A percentile compares a stretch with the other conserved stretches of the same genome.
These are phyloP conservation scores for Gymnothorax javanicus DNA, from an alignment of 2,797 vertebrate genomes.

Conservation along the genomic window DNA sequence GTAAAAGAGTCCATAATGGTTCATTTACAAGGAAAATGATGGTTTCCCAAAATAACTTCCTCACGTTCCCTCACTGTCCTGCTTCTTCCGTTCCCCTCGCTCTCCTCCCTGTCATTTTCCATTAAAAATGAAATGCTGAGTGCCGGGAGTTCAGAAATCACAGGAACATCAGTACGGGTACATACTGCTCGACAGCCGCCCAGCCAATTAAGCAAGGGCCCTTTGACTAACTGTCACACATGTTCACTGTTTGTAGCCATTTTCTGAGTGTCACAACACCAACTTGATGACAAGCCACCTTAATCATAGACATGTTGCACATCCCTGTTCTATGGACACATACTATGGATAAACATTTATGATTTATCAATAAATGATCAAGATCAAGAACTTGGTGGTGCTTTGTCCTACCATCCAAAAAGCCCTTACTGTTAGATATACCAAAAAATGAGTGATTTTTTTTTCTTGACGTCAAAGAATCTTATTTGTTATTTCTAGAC, in stretches of 20 bases:
- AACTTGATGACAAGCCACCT: constrained; percentile 11
- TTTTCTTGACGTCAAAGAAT: neutral
- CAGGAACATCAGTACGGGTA: constrained; percentile 32
- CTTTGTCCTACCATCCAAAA: neutral
- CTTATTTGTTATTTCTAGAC: neutral
- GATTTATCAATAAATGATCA: neutral
- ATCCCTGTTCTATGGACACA: neutral
- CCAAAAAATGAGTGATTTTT: neutral
- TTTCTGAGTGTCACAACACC: neutral
- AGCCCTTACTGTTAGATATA: neutral
- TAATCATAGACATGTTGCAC: neutral
- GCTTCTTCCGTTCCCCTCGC: constrained; percentile 27
- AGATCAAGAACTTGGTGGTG: neutral
- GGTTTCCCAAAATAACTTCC: constrained; percentile 48
- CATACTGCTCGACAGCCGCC: constrained; percentile 18
- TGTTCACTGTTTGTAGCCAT: neutral
- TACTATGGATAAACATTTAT: neutral
- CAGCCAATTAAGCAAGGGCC: constrained; percentile 20
- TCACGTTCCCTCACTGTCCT: constrained; percentile 31
- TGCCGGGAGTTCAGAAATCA: constrained; percentile 18
- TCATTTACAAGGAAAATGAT: constrained; percentile 51
- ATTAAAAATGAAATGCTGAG: constrained; percentile 49
- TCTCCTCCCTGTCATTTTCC: constrained; percentile 34
- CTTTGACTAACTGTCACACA: constrained; percentile 26
- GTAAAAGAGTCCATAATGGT: constrained; percentile 38